phyloP scores from a whole-genome alignment of 2,113 vertebrate genomes.

The Tragelaphus strepsiceros region DNA sequence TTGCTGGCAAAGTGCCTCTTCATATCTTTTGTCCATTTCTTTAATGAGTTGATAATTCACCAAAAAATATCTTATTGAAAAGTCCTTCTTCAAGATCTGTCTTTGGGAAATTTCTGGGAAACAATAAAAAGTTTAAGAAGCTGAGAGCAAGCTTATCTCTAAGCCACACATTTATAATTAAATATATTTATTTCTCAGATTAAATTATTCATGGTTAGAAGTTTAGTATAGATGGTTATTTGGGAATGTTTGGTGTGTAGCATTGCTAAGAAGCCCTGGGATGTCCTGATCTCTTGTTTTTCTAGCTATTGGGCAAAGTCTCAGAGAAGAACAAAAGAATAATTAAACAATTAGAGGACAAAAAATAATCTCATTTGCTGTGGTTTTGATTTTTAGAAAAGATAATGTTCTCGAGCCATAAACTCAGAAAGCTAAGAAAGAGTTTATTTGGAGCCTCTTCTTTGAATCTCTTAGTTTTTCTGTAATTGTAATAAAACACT shows the following conservation, averaged over 20 bases:
- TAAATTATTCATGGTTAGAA: not conserved
- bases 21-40: not conserved
- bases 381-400: conserved; percentile 33
- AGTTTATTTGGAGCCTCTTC: not conserved
- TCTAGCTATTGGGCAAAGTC: not conserved
- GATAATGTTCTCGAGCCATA: not conserved
- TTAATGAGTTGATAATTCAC: not conserved
- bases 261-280: not conserved
- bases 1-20: not conserved
- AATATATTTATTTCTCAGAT: conserved; percentile 12
- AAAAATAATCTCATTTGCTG: not conserved
- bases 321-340: not conserved
- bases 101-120: conserved; percentile 18
- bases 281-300: not conserved
- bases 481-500: conserved; percentile 14
- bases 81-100: not conserved
- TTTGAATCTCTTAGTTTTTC: conserved; percentile 16
- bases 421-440: not conserved
- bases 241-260: not conserved
- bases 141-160: not conserved
- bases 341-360: conserved; percentile 26
- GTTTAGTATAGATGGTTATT: not conserved
- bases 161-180: not conserved
- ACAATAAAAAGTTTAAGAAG: not conserved
- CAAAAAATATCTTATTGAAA: not conserved